Conservation (phyloP, 2,113 vertebrate species). For the Vulpes lagopus region DNA sequence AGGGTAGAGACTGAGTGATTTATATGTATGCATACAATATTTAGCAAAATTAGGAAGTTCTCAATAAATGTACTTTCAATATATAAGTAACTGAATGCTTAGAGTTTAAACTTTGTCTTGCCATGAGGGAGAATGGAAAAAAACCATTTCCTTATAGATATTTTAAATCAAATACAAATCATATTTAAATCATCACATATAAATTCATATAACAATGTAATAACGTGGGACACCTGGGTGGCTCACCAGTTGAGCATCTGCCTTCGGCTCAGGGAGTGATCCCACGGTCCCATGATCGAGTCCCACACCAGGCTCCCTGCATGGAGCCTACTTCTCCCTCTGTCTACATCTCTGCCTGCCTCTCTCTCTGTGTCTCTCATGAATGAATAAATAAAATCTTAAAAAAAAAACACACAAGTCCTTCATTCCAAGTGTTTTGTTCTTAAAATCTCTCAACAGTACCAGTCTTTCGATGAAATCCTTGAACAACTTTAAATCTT, state of each 20-base stretch:
- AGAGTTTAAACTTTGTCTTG: neutral
- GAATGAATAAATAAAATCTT: too few species aligned
- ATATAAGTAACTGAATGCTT: constrained; percentile 30
- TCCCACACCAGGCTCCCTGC: too few species aligned
- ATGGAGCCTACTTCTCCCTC: too few species aligned
- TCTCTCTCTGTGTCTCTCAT: too few species aligned
- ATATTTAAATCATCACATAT: constrained; percentile 15
- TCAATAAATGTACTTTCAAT: constrained; percentile 14
- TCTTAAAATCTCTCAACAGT: neutral
- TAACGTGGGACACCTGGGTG: neutral
- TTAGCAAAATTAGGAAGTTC: constrained; percentile 19
- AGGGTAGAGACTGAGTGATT: neutral
- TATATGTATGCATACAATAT: constrained; percentile 18
- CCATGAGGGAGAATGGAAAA: neutral
- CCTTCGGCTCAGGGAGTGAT: too few species aligned
- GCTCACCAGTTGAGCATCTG: too few species aligned
- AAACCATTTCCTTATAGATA: neutral
- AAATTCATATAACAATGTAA: constrained; percentile 7
- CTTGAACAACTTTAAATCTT: constrained; percentile 10
- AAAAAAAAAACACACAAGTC: too few species aligned
- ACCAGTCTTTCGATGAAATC: constrained; percentile 37
- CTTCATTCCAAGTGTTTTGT: neutral
- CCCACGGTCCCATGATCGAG: too few species aligned
- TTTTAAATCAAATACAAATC: neutral
- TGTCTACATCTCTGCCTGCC: too few species aligned